These are phyloP conservation scores for Erpobdella octoculata DNA, from an alignment of 2,888 invertebrate species.

Conservation along the genomic window DNA sequence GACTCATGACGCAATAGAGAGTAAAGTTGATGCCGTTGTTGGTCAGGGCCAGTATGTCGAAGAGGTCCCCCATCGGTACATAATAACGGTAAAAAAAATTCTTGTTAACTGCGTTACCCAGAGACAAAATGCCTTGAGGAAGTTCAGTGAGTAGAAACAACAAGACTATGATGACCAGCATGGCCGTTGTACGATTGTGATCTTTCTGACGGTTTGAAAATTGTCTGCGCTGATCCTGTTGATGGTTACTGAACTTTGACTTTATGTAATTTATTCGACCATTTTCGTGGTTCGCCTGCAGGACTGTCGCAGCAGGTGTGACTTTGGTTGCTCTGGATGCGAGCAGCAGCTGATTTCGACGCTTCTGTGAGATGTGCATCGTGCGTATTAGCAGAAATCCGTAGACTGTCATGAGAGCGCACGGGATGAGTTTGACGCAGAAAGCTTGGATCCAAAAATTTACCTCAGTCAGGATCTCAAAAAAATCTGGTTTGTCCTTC, in stretches of 20 bases:
- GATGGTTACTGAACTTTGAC: background rate
- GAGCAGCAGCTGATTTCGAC: conserved; percentile 25
- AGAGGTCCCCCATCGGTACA: conserved; percentile 61
- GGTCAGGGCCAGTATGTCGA: conserved; percentile 80
- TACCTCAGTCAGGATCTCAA: conserved; percentile 15
- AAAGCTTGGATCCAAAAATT: conserved; percentile 71
- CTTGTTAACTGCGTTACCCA: conserved; percentile 54
- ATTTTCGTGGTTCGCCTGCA: background rate
- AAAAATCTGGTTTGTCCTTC: background rate
- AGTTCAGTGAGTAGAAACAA: conserved; percentile 80
- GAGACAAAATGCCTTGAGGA: conserved; percentile 67
- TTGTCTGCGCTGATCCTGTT: background rate
- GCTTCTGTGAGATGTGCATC: conserved; percentile 28
- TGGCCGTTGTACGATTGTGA: conserved; percentile 69
- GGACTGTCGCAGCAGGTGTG: background rate
- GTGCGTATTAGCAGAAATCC: conserved; percentile 47
- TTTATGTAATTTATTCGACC: background rate
- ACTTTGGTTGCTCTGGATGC: conserved; percentile 2
- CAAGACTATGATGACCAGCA: conserved; percentile 75
- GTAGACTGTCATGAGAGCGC: conserved; percentile 70
- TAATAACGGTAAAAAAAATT: conserved; percentile 56
- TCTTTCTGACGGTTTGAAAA: conserved; percentile 37
- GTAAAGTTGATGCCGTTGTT: conserved; percentile 88
- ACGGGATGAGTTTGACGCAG: conserved; percentile 80
- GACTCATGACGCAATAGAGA: conserved; percentile 84